Conservation (phyloP, 2,797 vertebrate genomes). For the Thamnophis elegans region DNA sequence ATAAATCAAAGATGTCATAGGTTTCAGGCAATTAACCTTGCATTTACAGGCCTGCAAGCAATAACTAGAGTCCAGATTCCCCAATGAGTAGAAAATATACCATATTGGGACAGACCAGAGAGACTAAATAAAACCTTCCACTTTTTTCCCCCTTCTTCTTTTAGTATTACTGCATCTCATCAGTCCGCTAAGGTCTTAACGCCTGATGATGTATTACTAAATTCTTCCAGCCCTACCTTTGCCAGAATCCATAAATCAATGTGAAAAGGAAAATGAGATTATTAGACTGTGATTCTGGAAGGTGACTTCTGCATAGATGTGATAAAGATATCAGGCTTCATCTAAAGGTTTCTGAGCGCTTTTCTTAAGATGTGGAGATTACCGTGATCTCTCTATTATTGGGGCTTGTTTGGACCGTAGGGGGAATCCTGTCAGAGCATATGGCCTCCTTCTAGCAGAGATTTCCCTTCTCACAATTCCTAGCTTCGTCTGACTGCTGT, state of each 20-base stretch:
- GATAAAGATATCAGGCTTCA: background rate
- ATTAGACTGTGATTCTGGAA: background rate
- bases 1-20: background rate
- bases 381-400: background rate
- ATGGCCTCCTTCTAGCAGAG: background rate
- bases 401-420: background rate
- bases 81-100: background rate
- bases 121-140: background rate
- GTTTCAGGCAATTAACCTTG: background rate
- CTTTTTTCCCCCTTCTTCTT: background rate
- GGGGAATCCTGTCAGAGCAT: background rate
- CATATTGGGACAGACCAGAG: background rate
- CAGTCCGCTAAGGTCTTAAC: background rate
- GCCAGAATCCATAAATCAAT: background rate
- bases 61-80: background rate
- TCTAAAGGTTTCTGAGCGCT: background rate
- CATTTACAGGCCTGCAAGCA: background rate
- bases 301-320: background rate
- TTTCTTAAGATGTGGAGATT: background rate
- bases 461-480: background rate
- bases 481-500: too few relatives aligned
- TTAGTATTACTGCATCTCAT: background rate
- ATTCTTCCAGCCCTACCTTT: background rate
- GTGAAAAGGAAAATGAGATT: background rate
- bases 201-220: background rate